Evolutionary conservation across 1,140 invertebrate species (phyloP), one percentile per base, ranked within the genome.

Genomic region (Drosophila littoralis): DNA sequence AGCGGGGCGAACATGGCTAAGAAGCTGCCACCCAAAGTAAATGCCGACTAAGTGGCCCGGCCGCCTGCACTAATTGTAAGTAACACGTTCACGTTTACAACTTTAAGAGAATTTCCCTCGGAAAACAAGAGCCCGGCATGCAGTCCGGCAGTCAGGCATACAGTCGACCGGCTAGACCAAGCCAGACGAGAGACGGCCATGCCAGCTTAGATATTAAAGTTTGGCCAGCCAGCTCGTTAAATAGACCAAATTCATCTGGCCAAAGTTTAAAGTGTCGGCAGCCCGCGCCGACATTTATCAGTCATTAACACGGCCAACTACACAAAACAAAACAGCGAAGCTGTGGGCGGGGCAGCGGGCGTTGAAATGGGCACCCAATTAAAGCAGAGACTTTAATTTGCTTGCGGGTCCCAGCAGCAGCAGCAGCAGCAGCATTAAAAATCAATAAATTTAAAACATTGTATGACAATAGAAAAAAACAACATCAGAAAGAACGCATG

Each of bases 391-490:
- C 83, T 89, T 86, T 74, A 86, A 88, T 71, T 65, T 88, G 61
- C 64, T 64, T 22, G 33, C 55, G 38, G 17, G n/a, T 12, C 22
- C 12, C 9, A 13, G 51, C 51, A 52, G 51, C 63, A 22, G 22
- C 22, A 22, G 17, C 17, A 17, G 17, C 13, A 13, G 51, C 51
- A 52, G 51, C 63, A 81, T 85, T 66, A 77, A 89, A 86, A 86
- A 86, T 86, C 83, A 89, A 86, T 86, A 86, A 88, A 89, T 89
- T 86, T 79, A 88, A 86, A 86, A 85, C 81, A 73, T 75, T 81
- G 40, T 76, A 57, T 61, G 71, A 68, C 64, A 81, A 77, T 75
- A 69, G 48, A 42, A 55, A 61, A 42, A 63, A 75, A 50, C 64
- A 54, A 50, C 10, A 38, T 42, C 1, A 22, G 48, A 74, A 69